A percentile compares a stretch with the other conserved stretches of the same genome.
Conservation (phyloP, 2,113 vertebrate species). For the Crotalus horridus region DNA sequence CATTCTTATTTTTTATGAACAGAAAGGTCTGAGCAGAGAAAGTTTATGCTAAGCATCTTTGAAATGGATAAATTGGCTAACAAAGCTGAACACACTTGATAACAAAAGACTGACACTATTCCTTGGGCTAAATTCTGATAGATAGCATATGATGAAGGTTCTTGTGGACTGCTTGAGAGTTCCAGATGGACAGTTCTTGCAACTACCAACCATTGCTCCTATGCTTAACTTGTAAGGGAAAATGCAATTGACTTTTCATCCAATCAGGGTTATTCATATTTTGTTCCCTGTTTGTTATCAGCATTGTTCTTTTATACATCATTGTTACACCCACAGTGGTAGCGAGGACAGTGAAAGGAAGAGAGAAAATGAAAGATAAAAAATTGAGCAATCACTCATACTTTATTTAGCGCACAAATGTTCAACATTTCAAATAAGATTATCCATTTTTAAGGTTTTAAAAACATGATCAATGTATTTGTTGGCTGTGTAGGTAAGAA, state of each 20-base stretch:
- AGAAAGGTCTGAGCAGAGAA: slow-evolving; percentile 6
- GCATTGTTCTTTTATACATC: not conserved
- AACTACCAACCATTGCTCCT: not conserved
- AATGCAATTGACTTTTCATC: not conserved
- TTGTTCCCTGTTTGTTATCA: not conserved
- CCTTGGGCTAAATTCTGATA: not conserved
- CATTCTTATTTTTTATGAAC: not conserved
- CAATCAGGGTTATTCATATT: not conserved
- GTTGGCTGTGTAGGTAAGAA: not conserved
- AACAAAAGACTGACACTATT: not conserved
- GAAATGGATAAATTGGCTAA: slow-evolving; percentile 2
- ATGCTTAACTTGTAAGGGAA: not conserved
- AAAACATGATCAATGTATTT: not conserved
- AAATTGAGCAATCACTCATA: not conserved
- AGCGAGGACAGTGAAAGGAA: not conserved
- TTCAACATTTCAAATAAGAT: not conserved
- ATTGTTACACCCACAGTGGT: not conserved
- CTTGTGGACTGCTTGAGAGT: not conserved
- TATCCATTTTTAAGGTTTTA: not conserved
- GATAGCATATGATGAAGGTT: not conserved
- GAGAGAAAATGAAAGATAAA: not conserved
- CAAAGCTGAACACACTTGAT: slow-evolving; percentile 20
- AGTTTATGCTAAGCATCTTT: slow-evolving; percentile 6
- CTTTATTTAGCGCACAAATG: not conserved
- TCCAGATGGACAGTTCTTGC: not conserved